Evolutionary conservation across 2,113 vertebrate species (phyloP).

Genomic region (Myxocyprinus asiaticus): DNA sequence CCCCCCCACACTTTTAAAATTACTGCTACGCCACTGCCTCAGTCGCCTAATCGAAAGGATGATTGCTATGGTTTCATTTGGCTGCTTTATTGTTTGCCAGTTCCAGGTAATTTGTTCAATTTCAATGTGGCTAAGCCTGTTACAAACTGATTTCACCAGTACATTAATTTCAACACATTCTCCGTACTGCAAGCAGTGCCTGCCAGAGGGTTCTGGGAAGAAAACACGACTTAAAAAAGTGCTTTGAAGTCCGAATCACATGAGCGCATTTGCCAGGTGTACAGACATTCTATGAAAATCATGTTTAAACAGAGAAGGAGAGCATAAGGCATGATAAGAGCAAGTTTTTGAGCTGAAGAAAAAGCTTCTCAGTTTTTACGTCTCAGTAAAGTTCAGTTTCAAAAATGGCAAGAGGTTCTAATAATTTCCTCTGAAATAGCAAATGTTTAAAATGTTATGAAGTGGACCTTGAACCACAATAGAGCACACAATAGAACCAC

Average conservation of each 20-base stretch:
- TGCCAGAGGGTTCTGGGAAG: not conserved
- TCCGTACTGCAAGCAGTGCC: not conserved
- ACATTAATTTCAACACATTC: constrained; percentile 38
- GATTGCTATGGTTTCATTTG: constrained; percentile 58
- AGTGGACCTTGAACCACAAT: too few relatives aligned
- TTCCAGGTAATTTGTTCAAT: constrained; percentile 63
- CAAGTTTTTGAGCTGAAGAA: not conserved
- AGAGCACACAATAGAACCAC: too few relatives aligned
- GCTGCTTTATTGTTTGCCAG: constrained; percentile 59
- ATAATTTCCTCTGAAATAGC: too few relatives aligned
- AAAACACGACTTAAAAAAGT: not conserved
- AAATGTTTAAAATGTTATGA: too few relatives aligned
- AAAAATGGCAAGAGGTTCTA: too few relatives aligned
- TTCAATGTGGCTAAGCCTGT: constrained; percentile 65
- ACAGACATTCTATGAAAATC: not conserved
- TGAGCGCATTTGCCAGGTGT: constrained; percentile 31
- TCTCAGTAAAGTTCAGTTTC: too few relatives aligned
- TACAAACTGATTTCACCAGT: constrained; percentile 68
- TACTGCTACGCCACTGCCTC: too few relatives aligned
- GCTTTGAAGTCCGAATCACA: constrained; percentile 49
- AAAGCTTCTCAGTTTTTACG: too few relatives aligned
- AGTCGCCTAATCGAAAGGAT: constrained; percentile 53
- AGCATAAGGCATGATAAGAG: not conserved
- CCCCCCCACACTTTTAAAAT: too few relatives aligned
- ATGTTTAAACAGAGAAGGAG: not conserved